phyloP scores from a whole-genome alignment of 2,113 vertebrate genomes.

The Hippocampus zosterae region DNA sequence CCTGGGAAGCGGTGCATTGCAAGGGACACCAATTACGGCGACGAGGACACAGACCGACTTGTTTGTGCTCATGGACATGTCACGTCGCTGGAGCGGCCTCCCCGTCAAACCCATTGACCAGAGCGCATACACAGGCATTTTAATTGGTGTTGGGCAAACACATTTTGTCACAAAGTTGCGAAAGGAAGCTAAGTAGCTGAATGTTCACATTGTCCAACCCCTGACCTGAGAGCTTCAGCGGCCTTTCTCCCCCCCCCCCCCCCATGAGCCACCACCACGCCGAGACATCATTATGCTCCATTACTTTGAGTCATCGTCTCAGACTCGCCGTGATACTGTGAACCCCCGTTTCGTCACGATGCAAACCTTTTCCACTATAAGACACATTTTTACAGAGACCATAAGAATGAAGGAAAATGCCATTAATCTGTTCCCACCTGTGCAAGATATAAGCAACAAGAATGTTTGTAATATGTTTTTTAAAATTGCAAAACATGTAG shows the following conservation, averaged over 20 bases:
- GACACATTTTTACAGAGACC: no score
- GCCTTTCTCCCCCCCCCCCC: slow-evolving; percentile 6
- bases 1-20: slow-evolving; percentile 80
- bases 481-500: no score
- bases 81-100: slow-evolving; percentile 73
- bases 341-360: slow-evolving; percentile 24
- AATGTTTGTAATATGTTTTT: no score
- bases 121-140: slow-evolving; percentile 71
- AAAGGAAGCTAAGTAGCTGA: slow-evolving; percentile 83
- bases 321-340: slow-evolving; percentile 58
- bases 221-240: slow-evolving; percentile 70
- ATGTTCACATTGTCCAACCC: slow-evolving; percentile 81
- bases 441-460: no score
- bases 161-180: slow-evolving; percentile 82
- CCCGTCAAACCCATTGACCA: slow-evolving; percentile 78
- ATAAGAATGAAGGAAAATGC: no score
- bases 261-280: slow-evolving; percentile 23
- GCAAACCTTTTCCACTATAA: no score
- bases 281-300: slow-evolving; percentile 76
- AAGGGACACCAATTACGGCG: slow-evolving; percentile 79
- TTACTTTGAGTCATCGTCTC: slow-evolving; percentile 77
- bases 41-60: slow-evolving; percentile 75
- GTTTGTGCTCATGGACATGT: slow-evolving; percentile 78
- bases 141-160: slow-evolving; percentile 86
- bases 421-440: no score